Percentiles rank a stretch among this genome's conserved stretches.
These are phyloP conservation scores for Danio rerio DNA, from an alignment of 2,113 vertebrate species.

Conservation along the genomic window DNA sequence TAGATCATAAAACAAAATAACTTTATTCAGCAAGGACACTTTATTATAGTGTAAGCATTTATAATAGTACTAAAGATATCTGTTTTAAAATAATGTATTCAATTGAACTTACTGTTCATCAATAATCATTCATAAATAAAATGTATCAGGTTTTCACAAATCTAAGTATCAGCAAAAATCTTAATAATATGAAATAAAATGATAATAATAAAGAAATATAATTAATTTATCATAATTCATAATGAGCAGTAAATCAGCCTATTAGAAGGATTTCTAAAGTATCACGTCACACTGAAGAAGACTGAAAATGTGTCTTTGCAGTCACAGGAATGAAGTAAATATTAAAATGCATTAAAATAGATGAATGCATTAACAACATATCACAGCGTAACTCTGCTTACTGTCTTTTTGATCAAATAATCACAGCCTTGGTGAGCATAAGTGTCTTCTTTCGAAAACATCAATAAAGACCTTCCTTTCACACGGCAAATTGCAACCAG, in stretches of 20 bases:
- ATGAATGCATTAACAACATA: not conserved
- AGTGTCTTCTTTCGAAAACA: not conserved
- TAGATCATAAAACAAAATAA: too few relatives aligned
- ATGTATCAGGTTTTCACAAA: not conserved
- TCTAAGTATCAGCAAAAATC: too few relatives aligned
- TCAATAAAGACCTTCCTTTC: not conserved
- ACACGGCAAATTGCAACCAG: slow-evolving; percentile 7
- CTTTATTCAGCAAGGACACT: not conserved
- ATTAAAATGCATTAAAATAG: not conserved
- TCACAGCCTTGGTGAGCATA: not conserved
- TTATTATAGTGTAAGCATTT: not conserved
- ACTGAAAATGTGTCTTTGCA: not conserved
- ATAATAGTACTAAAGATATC: not conserved
- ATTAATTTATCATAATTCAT: not conserved
- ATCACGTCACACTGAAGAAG: not conserved
- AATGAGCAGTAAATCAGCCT: not conserved
- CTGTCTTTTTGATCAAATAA: not conserved
- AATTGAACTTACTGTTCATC: not conserved
- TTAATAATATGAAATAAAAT: too few relatives aligned
- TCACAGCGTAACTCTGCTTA: not conserved
- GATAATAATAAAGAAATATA: not conserved
- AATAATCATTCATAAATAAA: not conserved
- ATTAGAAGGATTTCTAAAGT: not conserved
- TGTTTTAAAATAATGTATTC: not conserved
- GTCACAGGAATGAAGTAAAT: not conserved